Evolutionary conservation across 2,888 invertebrate species (phyloP).

Genomic region (Hyppa rectilinea): DNA sequence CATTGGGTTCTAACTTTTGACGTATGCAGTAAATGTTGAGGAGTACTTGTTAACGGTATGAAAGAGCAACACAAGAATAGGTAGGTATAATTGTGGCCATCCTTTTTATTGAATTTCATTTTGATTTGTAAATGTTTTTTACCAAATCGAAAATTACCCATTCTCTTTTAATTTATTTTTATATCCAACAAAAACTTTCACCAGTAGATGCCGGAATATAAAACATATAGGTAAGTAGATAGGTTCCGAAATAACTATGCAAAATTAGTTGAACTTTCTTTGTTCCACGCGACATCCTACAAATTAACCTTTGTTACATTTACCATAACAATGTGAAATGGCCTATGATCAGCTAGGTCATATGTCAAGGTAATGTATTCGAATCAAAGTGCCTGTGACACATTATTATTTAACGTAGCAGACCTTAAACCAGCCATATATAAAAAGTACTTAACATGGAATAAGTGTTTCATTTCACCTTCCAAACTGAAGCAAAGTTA

Average conservation of each 20-base stretch:
- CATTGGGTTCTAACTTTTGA: neutral
- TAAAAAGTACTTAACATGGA: conserved; percentile 64
- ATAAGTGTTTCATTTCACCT: conserved; percentile 68
- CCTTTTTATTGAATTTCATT: neutral
- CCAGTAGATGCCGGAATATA: neutral
- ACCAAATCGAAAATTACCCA: neutral
- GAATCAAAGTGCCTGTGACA: conserved; percentile 71
- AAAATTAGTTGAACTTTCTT: conserved; percentile 65
- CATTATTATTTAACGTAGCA: conserved; percentile 78
- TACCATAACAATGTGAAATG: conserved; percentile 74
- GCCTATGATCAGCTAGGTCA: conserved; percentile 85
- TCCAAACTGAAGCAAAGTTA: conserved; percentile 70
- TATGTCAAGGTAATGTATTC: conserved; percentile 84
- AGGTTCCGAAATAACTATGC: conserved; percentile 17
- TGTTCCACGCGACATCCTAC: conserved; percentile 62
- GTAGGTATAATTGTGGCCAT: neutral
- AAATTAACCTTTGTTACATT: conserved; percentile 68
- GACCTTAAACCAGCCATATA: conserved; percentile 80
- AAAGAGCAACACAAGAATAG: neutral
- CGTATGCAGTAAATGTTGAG: no score
- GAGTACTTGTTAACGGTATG: neutral
- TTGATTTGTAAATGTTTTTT: neutral
- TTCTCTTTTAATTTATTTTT: neutral
- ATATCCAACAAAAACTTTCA: neutral
- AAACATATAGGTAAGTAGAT: conserved; percentile 1